These are phyloP conservation scores for Drosophila setifemur DNA, from an alignment of 1,140 invertebrate genomes.

Conservation along the genomic window DNA sequence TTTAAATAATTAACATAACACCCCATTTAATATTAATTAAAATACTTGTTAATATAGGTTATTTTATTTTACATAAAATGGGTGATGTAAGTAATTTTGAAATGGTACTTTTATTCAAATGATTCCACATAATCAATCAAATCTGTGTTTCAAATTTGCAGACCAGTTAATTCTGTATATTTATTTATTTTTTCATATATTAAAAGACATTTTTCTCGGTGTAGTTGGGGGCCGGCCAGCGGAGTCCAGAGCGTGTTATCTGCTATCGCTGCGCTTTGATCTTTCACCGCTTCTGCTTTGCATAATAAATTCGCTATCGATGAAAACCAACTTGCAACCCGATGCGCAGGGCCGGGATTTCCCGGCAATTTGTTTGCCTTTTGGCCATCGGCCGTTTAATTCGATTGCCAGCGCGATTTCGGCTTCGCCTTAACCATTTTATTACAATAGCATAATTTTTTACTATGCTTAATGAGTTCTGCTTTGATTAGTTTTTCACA, in stretches of 20 bases:
- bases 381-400: slow-evolving; percentile 74
- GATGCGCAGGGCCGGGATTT: slow-evolving; percentile 58
- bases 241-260: slow-evolving; percentile 60
- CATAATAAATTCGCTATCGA: slow-evolving; percentile 81
- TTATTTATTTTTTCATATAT: no score
- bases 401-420: slow-evolving; percentile 77
- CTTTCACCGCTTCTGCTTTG: slow-evolving; percentile 81
- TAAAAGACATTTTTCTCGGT: background rate
- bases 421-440: slow-evolving; percentile 70
- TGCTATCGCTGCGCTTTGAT: slow-evolving; percentile 78
- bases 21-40: no score
- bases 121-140: no score
- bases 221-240: slow-evolving; percentile 5
- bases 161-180: no score
- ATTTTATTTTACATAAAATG: background rate
- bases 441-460: slow-evolving; percentile 80
- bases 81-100: no score
- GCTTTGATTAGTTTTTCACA: slow-evolving; percentile 77
- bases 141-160: no score
- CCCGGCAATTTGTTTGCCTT: slow-evolving; percentile 77
- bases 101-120: no score
- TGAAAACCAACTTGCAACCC: slow-evolving; percentile 76
- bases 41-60: no score
- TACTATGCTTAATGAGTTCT: slow-evolving; percentile 80
- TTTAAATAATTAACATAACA: background rate